Conservation (phyloP, 2,113 vertebrate genomes). For the Fulica atra region DNA sequence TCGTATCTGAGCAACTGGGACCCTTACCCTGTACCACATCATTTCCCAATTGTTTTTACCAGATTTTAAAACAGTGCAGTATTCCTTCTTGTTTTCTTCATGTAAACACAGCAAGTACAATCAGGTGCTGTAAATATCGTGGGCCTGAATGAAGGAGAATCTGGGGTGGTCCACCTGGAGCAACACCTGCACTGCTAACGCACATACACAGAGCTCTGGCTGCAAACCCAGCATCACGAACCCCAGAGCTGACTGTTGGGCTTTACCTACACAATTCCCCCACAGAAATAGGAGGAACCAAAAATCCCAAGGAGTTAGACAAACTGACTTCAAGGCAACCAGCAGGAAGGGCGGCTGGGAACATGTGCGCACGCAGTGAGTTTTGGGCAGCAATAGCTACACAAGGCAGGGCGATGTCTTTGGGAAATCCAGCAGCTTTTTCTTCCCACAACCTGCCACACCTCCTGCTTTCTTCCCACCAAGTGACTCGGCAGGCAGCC, state of each 20-base stretch:
- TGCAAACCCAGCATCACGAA: background rate
- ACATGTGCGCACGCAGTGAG: rapidly evolving
- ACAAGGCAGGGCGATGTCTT: constrained; percentile 22
- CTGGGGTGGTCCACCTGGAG: rapidly evolving
- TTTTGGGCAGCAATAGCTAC: background rate
- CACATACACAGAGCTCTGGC: rapidly evolving
- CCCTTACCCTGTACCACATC: background rate
- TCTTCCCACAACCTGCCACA: constrained; percentile 59
- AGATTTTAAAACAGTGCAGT: background rate
- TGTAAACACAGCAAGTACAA: background rate
- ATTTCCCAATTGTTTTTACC: background rate
- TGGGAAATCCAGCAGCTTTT: constrained; percentile 41
- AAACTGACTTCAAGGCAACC: background rate
- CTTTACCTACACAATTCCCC: background rate
- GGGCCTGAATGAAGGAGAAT: background rate
- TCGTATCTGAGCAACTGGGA: background rate
- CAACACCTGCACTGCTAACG: background rate
- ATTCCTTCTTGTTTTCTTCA: background rate
- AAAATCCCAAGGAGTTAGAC: background rate
- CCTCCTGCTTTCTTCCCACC: constrained; percentile 25
- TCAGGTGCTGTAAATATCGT: background rate
- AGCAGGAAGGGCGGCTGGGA: background rate
- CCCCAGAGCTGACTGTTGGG: background rate
- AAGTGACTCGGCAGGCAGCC: background rate
- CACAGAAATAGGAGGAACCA: background rate